These are phyloP conservation scores for Parapsyche elsis DNA, from an alignment of 1,140 invertebrate genomes.

Conservation along the genomic window DNA sequence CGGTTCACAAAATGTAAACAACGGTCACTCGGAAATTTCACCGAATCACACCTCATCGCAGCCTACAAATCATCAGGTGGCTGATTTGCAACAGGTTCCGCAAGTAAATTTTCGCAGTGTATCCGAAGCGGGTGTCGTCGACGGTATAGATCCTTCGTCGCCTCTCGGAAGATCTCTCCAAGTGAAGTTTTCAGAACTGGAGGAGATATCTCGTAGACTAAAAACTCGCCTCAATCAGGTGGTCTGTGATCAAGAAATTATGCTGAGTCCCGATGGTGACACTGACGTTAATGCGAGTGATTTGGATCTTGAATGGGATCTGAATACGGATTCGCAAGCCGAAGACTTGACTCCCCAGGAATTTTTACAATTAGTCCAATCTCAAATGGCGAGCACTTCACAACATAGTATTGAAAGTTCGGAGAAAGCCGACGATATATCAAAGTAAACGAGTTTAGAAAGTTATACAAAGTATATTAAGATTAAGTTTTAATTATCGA, in stretches of 20 bases:
- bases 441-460: conserved; percentile 46
- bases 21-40: background rate
- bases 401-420: conserved; percentile 34
- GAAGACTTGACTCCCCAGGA: conserved; percentile 54
- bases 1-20: conserved; percentile 20
- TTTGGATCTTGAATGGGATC: conserved; percentile 53
- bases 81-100: conserved; percentile 63
- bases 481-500: conserved; percentile 10
- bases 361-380: conserved; percentile 50
- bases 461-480: background rate
- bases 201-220: conserved; percentile 66
- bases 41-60: background rate
- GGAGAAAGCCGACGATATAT: conserved; percentile 49
- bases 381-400: conserved; percentile 45
- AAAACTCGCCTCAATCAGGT: conserved; percentile 67
- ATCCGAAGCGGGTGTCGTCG: conserved; percentile 60
- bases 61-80: conserved; percentile 60
- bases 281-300: conserved; percentile 30
- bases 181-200: conserved; percentile 66
- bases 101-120: conserved; percentile 59
- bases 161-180: conserved; percentile 65
- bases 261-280: conserved; percentile 63
- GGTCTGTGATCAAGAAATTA: conserved; percentile 65
- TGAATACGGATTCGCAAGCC: conserved; percentile 53
- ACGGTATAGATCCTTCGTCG: conserved; percentile 65